Evolutionary conservation across 1,140 invertebrate genomes (phyloP).

Genomic region (Zaprionus capensis): DNA sequence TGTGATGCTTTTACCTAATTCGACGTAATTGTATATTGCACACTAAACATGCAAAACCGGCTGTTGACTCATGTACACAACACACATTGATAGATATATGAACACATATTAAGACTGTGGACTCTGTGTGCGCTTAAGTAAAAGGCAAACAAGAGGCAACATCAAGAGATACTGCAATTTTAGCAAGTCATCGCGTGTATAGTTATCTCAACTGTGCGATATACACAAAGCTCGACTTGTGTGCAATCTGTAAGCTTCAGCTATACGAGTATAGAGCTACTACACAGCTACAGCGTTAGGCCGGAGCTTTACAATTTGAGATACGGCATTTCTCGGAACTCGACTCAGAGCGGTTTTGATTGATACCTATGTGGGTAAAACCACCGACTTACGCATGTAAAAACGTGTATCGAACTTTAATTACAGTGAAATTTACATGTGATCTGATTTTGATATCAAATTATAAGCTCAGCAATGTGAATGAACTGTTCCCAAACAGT

Average conservation of each 20-base stretch:
- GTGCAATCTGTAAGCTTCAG: conserved; percentile 1
- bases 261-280: neutral
- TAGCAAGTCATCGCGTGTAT: conserved; percentile 57
- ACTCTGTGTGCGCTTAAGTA: conserved; percentile 18
- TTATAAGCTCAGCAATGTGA: neutral
- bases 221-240: conserved; percentile 45
- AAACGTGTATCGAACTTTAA: neutral
- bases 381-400: conserved; percentile 1
- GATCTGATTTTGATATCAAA: neutral
- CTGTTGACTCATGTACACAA: conserved; percentile 64
- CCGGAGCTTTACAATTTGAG: conserved; percentile 1
- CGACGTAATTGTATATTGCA: conserved; percentile 48
- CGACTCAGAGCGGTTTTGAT: conserved; percentile 22
- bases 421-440: neutral
- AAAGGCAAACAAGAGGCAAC: conserved; percentile 42
- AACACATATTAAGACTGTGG: conserved; percentile 16
- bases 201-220: conserved; percentile 39
- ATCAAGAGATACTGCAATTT: conserved; percentile 38
- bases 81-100: neutral
- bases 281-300: neutral
- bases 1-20: conserved; percentile 61
- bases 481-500: neutral
- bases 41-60: conserved; percentile 65
- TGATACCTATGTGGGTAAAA: conserved; percentile 26
- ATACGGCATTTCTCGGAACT: conserved; percentile 28